Evolutionary conservation across 1,140 invertebrate species (phyloP).

Genomic region (Pteromalus puparum): DNA sequence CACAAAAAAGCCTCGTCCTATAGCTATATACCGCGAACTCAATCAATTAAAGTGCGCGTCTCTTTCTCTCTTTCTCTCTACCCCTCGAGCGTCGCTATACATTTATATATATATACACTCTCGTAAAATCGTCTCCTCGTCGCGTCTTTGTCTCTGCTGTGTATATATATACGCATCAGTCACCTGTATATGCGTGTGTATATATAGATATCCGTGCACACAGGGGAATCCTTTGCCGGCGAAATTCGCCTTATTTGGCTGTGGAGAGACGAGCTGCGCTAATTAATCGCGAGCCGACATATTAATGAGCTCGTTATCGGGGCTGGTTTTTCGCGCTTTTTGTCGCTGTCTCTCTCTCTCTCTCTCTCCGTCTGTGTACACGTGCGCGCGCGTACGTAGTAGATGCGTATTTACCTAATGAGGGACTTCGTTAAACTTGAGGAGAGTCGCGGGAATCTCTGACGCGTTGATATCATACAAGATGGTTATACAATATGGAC

Average conservation of each 20-base stretch:
- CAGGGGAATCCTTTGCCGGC: background rate
- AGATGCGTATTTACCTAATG: slow-evolving; percentile 17
- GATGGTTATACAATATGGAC: too few relatives aligned
- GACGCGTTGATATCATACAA: background rate
- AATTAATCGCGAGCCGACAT: slow-evolving; percentile 50
- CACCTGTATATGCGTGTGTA: background rate
- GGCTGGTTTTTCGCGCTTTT: slow-evolving; percentile 19
- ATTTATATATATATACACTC: background rate
- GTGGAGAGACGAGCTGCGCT: slow-evolving; percentile 5
- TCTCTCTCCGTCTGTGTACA: too few relatives aligned
- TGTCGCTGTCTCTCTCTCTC: background rate
- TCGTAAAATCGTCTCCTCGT: background rate
- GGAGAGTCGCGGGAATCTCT: background rate
- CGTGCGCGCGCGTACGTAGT: background rate
- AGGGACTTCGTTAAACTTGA: slow-evolving; percentile 13
- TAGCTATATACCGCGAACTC: background rate
- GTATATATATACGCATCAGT: background rate
- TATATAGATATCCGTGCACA: background rate
- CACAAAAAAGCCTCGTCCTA: slow-evolving; percentile 3
- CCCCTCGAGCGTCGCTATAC: background rate
- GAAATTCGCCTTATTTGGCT: slow-evolving; percentile 44
- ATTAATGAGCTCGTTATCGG: slow-evolving; percentile 52
- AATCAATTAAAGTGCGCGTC: slow-evolving; percentile 46
- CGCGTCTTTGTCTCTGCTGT: background rate
- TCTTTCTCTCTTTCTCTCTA: background rate